Conservation (phyloP, 2,888 invertebrate genomes). For the Adineta ricciae region DNA sequence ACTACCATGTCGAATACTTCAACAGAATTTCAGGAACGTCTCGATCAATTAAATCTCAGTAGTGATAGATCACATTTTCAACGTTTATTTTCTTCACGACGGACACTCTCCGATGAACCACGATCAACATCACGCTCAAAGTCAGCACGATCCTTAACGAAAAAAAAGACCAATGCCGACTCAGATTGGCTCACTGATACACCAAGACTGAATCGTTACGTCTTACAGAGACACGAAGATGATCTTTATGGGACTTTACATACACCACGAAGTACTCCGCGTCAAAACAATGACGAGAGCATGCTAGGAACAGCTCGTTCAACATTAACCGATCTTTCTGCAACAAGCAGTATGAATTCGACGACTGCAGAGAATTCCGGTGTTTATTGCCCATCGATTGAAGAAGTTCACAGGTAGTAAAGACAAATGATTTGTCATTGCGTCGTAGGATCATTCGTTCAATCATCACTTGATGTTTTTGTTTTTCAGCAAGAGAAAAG, state of each 20-base stretch:
- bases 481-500: background rate
- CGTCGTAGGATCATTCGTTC: background rate
- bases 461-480: background rate
- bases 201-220: background rate
- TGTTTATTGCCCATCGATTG: background rate
- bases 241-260: background rate
- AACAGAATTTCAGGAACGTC: background rate
- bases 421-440: too few species aligned
- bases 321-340: background rate
- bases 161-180: background rate
- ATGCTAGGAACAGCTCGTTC: background rate
- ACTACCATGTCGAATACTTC: background rate
- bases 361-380: background rate
- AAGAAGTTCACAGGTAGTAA: constrained; percentile 1
- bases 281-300: background rate
- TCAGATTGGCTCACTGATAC: background rate
- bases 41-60: background rate
- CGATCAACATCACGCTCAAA: background rate
- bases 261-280: background rate
- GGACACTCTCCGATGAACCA: background rate
- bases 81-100: background rate
- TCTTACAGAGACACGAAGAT: background rate
- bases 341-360: background rate
- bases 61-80: background rate
- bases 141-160: background rate